phyloP scores from a whole-genome alignment of 2,797 vertebrate genomes.

The Eulemur rubriventer region DNA sequence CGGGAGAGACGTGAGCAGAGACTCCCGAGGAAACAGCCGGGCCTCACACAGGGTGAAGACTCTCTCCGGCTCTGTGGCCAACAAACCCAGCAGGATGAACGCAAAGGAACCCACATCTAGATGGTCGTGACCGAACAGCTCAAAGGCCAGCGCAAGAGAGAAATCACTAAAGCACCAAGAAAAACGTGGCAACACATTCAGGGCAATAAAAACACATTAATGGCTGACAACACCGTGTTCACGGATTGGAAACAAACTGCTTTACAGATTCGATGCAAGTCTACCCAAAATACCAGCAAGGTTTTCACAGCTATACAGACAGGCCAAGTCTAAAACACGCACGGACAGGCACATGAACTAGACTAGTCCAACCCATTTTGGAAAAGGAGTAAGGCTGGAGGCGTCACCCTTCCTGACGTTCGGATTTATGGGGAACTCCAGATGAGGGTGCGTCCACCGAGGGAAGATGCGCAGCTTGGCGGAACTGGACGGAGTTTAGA shows the following conservation, averaged over 20 bases:
- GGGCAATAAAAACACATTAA: not conserved
- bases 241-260: not conserved
- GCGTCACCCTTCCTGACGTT: no score
- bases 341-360: not conserved
- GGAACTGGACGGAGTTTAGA: not conserved
- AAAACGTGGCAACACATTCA: not conserved
- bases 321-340: not conserved
- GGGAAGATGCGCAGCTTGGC: fast-evolving
- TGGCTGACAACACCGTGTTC: not conserved
- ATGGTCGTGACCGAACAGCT: not conserved
- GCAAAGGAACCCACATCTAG: not conserved
- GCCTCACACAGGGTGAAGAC: not conserved
- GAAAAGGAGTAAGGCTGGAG: not conserved
- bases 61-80: not conserved
- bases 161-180: not conserved
- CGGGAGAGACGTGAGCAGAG: not conserved
- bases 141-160: not conserved
- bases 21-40: not conserved
- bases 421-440: not conserved
- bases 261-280: not conserved
- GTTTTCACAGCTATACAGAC: not conserved
- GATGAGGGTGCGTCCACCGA: fast-evolving
- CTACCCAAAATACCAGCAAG: not conserved
- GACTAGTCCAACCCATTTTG: not conserved
- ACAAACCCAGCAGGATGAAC: not conserved